These are phyloP conservation scores for Pipistrellus pygmaeus DNA, from an alignment of 2,797 vertebrate species.

Conservation along the genomic window DNA sequence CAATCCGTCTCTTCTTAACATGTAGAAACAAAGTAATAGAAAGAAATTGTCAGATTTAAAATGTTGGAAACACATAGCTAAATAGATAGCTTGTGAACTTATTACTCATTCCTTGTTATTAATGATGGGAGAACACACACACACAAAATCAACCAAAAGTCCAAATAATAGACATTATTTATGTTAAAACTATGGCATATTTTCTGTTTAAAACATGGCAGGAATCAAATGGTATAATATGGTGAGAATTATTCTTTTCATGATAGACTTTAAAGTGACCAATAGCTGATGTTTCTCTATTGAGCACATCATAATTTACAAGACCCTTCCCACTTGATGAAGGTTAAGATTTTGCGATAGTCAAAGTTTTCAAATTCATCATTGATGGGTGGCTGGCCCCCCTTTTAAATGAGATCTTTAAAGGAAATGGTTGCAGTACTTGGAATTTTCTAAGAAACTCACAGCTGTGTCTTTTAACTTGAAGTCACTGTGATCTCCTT, in stretches of 20 bases:
- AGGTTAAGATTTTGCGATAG: not conserved
- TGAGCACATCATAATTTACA: not conserved
- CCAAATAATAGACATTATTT: not conserved
- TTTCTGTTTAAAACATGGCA: not conserved
- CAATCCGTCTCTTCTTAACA: not conserved
- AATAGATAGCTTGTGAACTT: not conserved
- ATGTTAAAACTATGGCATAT: not conserved
- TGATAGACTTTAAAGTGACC: not conserved
- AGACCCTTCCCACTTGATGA: not conserved
- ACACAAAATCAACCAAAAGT: not conserved
- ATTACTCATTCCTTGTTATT: not conserved
- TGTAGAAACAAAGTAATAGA: not conserved
- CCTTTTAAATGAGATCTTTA: slow-evolving; percentile 22
- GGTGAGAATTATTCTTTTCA: not conserved
- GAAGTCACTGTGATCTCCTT: not conserved
- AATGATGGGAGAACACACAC: not conserved
- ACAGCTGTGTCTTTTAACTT: not conserved
- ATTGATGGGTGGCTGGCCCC: not conserved
- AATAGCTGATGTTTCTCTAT: not conserved
- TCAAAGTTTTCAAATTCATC: not conserved
- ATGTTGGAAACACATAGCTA: not conserved
- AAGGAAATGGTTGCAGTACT: not conserved
- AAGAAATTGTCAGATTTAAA: not conserved
- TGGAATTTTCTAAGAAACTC: slow-evolving; percentile 51
- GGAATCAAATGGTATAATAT: not conserved